Evolutionary conservation across 2,797 vertebrate genomes (phyloP).

Genomic region (Phaenicophaeus curvirostris): DNA sequence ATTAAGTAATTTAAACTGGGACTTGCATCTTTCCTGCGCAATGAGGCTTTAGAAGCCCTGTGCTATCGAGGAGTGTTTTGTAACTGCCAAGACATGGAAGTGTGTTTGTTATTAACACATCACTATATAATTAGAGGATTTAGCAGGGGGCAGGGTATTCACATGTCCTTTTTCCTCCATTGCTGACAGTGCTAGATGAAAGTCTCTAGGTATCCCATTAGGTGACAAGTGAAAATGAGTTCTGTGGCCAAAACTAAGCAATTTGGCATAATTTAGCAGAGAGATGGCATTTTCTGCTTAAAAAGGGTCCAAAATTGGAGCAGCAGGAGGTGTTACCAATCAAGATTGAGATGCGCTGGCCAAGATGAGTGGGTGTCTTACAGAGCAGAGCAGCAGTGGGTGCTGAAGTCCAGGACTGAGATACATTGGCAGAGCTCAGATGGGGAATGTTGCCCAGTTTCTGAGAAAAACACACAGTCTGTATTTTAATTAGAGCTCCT

Average conservation of each 20-base stretch:
- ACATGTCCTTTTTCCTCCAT: not conserved
- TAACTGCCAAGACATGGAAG: conserved; percentile 60
- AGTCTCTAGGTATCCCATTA: conserved; percentile 42
- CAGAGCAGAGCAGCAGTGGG: conserved; percentile 4
- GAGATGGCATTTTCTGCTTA: conserved; percentile 17
- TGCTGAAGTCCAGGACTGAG: not conserved
- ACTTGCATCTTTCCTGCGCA: not conserved
- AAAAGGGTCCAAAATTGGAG: conserved; percentile 16
- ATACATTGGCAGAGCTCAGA: conserved; percentile 26
- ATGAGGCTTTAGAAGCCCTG: not conserved
- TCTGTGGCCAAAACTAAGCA: conserved; percentile 28
- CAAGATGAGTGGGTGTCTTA: conserved; percentile 3
- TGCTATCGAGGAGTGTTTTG: not conserved
- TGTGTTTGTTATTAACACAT: conserved; percentile 65
- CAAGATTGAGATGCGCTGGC: not conserved
- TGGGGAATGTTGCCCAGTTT: conserved; percentile 34
- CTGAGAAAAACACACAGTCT: not conserved
- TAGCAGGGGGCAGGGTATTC: conserved; percentile 34
- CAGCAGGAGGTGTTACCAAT: not conserved
- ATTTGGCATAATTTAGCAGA: conserved; percentile 50
- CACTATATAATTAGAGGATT: conserved; percentile 43
- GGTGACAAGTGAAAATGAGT: conserved; percentile 69
- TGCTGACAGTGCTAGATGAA: conserved; percentile 49
- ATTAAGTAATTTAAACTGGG: conserved; percentile 35
- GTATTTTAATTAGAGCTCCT: conserved; percentile 43